phyloP scores from a whole-genome alignment of 2,113 vertebrate species.

The Tylochromis polylepis region DNA sequence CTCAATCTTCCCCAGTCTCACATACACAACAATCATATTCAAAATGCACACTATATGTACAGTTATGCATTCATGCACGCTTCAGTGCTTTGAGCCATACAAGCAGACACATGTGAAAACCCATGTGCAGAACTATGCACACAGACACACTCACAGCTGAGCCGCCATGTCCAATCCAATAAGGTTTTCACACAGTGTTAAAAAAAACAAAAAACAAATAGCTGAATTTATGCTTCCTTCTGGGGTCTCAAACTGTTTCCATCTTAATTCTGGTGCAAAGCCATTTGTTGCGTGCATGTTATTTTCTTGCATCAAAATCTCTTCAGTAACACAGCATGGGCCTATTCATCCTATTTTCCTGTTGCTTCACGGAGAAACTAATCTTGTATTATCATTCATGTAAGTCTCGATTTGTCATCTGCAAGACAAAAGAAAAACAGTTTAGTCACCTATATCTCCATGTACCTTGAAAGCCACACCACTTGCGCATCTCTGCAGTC shows the following conservation, averaged over 20 bases:
- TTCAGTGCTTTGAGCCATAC: constrained; percentile 41
- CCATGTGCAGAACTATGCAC: neutral
- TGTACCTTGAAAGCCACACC: constrained; percentile 54
- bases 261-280: constrained; percentile 6
- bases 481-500: constrained; percentile 13
- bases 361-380: constrained; percentile 18
- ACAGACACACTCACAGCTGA: constrained; percentile 8
- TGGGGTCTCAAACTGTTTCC: neutral
- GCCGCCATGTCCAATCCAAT: constrained; percentile 34
- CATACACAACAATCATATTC: constrained; percentile 15
- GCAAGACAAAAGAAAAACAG: constrained; percentile 30
- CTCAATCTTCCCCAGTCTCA: neutral
- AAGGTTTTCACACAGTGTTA: constrained; percentile 21
- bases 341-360: neutral
- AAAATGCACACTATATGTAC: constrained; percentile 44
- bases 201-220: constrained; percentile 13
- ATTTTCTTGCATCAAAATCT: neutral
- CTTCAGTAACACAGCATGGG: neutral
- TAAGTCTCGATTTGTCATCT: constrained; percentile 38
- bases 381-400: constrained; percentile 27
- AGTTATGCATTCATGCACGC: constrained; percentile 37
- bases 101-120: constrained; percentile 29
- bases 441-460: constrained; percentile 22
- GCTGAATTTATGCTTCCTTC: neutral
- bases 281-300: neutral